Base-by-base conservation (phyloP, 1,140 invertebrate genomes). In the Adelges cooleyi region DNA sequence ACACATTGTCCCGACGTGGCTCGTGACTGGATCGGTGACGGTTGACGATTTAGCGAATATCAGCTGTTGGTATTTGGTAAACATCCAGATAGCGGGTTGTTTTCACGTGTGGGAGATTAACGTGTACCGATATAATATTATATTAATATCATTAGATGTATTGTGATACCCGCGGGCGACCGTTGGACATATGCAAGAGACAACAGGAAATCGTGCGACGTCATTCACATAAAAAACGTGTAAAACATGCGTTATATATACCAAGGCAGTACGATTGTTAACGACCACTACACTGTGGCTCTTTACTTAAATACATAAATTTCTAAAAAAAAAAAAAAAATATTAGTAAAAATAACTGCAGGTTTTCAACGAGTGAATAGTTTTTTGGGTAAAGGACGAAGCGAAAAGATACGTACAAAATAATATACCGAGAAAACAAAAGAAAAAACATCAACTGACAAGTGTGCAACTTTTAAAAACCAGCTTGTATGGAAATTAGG, bases 311-410 rank as follows among this genome's bases (percentile, higher is more conserved):
- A 11, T 42, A 44, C 22, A 56, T 56, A 56, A 17, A 42, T 44
- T 25, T 38, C 6, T 15, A 20, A n/a, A 23, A 25, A 36, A 17
- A 54, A 54, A 54, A 52, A 38, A 29, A 29, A 20, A 20, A 2
- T 22, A 15, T n/a, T n/a, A n/a, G n/a, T n/a, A n/a, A n/a, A n/a
- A n/a, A n/a, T n/a, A n/a, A n/a, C n/a, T 33, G 29, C 29, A 6
- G 5, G 29, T 33, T n/a, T n/a, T n/a, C n/a, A n/a, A n/a, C n/a
- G n/a, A 33, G 29, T 33, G 5, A 11, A 33, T 42, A 44, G 11
- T 8, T 27, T 56, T n/a, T 44, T 56, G 42, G n/a, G 38, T 42
- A 22, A 56, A 42, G 23, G 38, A 40, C n/a, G n/a, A 56, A 56
- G 29, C 5, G 29, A 33, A 33, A 6, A 33, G 29, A 40, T n/a